A percentile compares a stretch with the other conserved stretches of the same genome.
Evolutionary conservation across 1,140 invertebrate genomes (phyloP).

Genomic region (Agraylea sexmaculata): DNA sequence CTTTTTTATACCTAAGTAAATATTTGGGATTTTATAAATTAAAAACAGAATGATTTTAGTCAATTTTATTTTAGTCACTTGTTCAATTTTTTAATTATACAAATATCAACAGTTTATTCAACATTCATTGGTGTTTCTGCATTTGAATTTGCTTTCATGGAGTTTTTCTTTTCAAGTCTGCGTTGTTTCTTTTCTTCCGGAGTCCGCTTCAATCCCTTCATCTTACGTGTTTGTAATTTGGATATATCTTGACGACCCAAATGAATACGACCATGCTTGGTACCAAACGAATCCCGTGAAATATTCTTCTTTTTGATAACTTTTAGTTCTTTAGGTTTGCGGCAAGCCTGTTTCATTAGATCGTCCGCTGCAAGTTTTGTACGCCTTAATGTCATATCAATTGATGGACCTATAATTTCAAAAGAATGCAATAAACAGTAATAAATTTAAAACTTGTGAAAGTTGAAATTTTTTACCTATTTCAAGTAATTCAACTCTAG

Average conservation of each 20-base stretch:
- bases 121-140: conserved; percentile 23
- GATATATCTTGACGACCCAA: conserved; percentile 80
- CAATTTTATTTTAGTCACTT: too few relatives aligned
- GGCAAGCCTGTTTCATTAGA: conserved; percentile 78
- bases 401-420: conserved; percentile 66
- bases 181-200: conserved; percentile 52
- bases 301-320: conserved; percentile 86
- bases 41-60: too few relatives aligned
- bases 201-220: conserved; percentile 81
- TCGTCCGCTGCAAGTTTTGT: conserved; percentile 83
- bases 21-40: too few relatives aligned
- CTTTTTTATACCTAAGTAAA: too few relatives aligned
- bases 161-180: conserved; percentile 42
- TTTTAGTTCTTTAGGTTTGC: conserved; percentile 69
- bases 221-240: conserved; percentile 82
- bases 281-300: conserved; percentile 73
- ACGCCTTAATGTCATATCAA: conserved; percentile 76
- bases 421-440: conserved; percentile 16
- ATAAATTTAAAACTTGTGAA: conserved; percentile 4
- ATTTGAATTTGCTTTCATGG: conserved; percentile 21
- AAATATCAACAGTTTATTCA: conserved; percentile 33
- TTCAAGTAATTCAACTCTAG: conserved; percentile 85
- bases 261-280: conserved; percentile 83
- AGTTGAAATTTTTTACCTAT: conserved; percentile 46
- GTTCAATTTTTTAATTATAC: too few relatives aligned